Evolutionary conservation across 2,113 vertebrate species (phyloP).

Genomic region (Ailurus styani): DNA sequence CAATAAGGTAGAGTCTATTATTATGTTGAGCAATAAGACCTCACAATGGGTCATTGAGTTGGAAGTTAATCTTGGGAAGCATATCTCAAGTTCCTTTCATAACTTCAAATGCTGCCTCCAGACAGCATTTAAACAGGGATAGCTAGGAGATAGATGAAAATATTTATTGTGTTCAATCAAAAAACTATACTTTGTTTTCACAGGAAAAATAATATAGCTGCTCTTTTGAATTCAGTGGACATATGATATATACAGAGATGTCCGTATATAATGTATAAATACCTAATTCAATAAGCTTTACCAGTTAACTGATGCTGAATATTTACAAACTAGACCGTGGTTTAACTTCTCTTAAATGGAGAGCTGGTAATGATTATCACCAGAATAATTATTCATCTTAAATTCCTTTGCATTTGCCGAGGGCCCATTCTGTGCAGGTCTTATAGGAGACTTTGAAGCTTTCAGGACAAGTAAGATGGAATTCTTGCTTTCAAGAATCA

Average conservation of each 20-base stretch:
- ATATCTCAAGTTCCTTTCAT: constrained; percentile 28
- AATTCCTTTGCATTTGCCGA: background rate
- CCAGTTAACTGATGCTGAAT: background rate
- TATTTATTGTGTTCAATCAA: constrained; percentile 26
- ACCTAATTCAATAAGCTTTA: background rate
- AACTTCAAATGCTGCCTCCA: constrained; percentile 37
- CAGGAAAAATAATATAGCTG: background rate
- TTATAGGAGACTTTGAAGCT: background rate
- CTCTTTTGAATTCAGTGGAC: background rate
- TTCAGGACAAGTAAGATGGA: background rate
- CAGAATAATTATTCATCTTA: background rate
- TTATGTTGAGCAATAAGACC: constrained; percentile 51
- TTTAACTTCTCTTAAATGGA: background rate
- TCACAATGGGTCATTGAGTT: constrained; percentile 51
- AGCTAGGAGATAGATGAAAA: background rate
- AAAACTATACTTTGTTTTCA: constrained; percentile 29
- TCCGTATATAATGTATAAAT: background rate
- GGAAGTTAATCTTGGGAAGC: constrained; percentile 54
- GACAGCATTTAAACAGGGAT: constrained; percentile 34
- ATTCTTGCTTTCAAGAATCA: background rate
- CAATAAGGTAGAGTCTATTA: constrained; percentile 45
- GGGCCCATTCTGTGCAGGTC: background rate
- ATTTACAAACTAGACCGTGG: background rate
- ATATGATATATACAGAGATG: background rate
- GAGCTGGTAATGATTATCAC: background rate